phyloP scores from a whole-genome alignment of 2,888 invertebrate species.

The Drosophila meridionalis region DNA sequence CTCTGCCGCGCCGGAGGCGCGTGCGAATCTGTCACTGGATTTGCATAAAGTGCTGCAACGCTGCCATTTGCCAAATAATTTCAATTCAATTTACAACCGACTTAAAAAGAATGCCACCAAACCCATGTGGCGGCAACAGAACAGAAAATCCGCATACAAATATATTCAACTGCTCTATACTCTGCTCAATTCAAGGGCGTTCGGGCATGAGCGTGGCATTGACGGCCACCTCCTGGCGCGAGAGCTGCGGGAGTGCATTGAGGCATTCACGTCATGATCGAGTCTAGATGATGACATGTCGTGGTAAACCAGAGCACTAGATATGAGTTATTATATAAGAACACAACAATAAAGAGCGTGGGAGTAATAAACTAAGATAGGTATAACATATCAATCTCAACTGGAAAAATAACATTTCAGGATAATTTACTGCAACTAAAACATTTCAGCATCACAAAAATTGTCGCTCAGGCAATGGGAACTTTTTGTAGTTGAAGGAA shows the following conservation, averaged over 20 bases:
- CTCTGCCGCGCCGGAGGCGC: not conserved
- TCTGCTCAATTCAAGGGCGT: not conserved
- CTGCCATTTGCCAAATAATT: slow-evolving; percentile 64
- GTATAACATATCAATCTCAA: too few species aligned
- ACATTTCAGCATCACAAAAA: not conserved
- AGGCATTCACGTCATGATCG: not conserved
- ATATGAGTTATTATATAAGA: not conserved
- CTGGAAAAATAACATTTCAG: too few species aligned
- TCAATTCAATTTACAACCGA: slow-evolving; percentile 59
- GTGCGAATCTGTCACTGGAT: slow-evolving; percentile 59
- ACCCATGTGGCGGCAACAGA: not conserved
- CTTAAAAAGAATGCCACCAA: slow-evolving; percentile 32
- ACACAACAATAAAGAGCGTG: too few species aligned
- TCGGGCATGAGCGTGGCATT: not conserved
- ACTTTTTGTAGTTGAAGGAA: not conserved
- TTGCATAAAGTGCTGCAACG: slow-evolving; percentile 61
- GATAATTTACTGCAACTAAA: too few species aligned
- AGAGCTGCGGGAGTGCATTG: not conserved
- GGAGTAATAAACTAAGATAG: too few species aligned
- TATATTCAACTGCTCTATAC: slow-evolving; percentile 6
- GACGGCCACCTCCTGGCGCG: not conserved
- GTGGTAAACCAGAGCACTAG: not conserved
- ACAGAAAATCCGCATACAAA: not conserved
- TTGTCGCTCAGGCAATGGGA: not conserved
- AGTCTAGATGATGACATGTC: not conserved